Base-by-base conservation (phyloP, 2,888 invertebrate genomes). In the Ceratothoa steindachneri region DNA sequence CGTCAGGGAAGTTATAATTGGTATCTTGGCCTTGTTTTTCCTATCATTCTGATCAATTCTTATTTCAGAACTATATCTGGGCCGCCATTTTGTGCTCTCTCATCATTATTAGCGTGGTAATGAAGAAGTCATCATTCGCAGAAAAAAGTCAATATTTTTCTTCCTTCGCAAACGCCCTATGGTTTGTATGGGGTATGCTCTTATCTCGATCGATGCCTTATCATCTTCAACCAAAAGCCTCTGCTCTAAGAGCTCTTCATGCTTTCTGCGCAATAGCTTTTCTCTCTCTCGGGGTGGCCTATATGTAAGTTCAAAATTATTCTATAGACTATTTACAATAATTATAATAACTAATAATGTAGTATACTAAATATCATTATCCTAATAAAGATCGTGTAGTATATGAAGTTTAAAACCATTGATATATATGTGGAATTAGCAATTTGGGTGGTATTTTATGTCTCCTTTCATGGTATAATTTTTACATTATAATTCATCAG, bases 51-150 rank as follows among this genome's bases (percentile, higher is more conserved):
- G n/a, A n/a, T n/a, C n/a, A n/a, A 41, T 15, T 41, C 15, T 15
- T 41, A 9, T 15, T 55, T 5, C 77, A 77, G 77, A 55, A 29
- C 22, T 31, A n/a, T 7, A 74, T 77, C 22, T 77, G 77, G 77
- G 41, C 31, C 0, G 53, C 55, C 15, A 41, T 60, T 2, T 60
- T 15, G 15, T 24, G 19, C 0, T 15, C 60, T 7, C 15, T 29
- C 27, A 22, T 55, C 2, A 27, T 70, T 30, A 15, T 12, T 27
- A 27, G 53, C 2, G 1, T 19, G 55, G 30, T 15, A 30, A 52
- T 7, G 70, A 28, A 7, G 30, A 30, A 1, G 27, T 52, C 30
- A 55, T 30, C 19, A 27, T 70, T 27, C 27, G 53, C 15, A 24
- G 69, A 73, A 31, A 55, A 71, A 4, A 55, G 41, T 9, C 5